Evolutionary conservation across 2,113 vertebrate genomes (phyloP), one percentile per base, ranked within the genome.

Genomic region (Cichladusa arquata): DNA sequence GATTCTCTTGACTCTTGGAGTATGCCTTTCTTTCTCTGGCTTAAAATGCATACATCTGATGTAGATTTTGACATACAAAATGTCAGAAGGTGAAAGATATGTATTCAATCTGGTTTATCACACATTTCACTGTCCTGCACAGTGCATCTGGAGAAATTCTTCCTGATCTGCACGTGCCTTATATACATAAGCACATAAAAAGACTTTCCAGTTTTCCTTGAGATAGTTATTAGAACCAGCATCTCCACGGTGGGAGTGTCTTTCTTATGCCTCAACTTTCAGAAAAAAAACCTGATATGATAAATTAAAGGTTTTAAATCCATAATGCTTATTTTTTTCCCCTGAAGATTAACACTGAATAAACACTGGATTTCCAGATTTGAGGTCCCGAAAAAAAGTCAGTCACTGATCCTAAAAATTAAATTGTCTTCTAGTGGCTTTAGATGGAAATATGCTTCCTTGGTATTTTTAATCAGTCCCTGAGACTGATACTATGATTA

Each of bases 61-160:
- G 12, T 0, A 26, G 66, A 61, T 17, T 88, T 51, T 81, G 90
- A 92, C 71, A 51, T 81, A 67, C 38, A 62, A 81, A 86, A 76
- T 80, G 15, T 34, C 44, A 77, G 64, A 64, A 26, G 31, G 28
- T 70, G 54, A 64, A 93, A 88, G 38, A 67, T 29, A 17, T 2
- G 4, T 48, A 54, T 88, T 81, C 40, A 69, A 31, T 60, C 54
- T 34, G 36, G 56, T 80, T 93, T 40, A 38, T 76, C 60, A 66
- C 0, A 1, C 34, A 58, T 73, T 88, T 73, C 31, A 3, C 31
- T 45, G 1, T 53, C 44, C 38, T 4, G 0, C 28, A 44, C 14
- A 28, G 7, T 10, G 25, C 15, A 44, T 17, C 8, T 48, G 64
- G 40, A 81, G 29, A 70, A 93, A 60, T 65, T 26, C 20, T 88